phyloP scores from a whole-genome alignment of 2,888 invertebrate species.

The Dolichopus griseipennis region DNA sequence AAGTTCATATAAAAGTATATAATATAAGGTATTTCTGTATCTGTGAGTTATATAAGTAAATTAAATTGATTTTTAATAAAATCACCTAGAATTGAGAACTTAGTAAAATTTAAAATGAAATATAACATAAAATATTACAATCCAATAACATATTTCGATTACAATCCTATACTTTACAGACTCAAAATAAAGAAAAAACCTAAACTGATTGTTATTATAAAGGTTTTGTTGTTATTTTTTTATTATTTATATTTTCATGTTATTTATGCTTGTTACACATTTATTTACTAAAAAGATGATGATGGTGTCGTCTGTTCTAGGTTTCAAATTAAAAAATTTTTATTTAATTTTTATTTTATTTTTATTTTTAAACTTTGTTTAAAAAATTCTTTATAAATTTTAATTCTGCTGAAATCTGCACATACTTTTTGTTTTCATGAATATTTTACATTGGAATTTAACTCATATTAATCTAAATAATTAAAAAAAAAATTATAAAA shows the following conservation, averaged over 20 bases:
- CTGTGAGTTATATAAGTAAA: too few species aligned
- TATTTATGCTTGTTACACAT: conserved; percentile 1
- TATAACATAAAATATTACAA: too few species aligned
- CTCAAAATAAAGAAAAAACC: neutral
- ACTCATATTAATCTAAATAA: neutral
- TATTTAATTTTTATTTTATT: neutral
- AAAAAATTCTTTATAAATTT: neutral
- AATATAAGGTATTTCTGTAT: too few species aligned
- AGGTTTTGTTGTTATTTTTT: neutral
- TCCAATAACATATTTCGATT: too few species aligned
- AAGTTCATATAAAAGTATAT: too few species aligned
- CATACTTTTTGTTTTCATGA: neutral
- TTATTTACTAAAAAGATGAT: neutral
- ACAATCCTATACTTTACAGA: too few species aligned
- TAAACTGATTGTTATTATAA: neutral
- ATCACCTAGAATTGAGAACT: too few species aligned
- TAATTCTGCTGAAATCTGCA: neutral
- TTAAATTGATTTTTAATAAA: too few species aligned
- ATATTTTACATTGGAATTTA: neutral
- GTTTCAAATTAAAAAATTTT: neutral
- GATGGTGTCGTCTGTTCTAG: neutral
- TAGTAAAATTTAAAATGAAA: too few species aligned
- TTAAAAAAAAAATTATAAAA: neutral
- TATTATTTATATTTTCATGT: neutral
- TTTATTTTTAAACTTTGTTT: neutral